Conservation (phyloP, 2,113 vertebrate genomes). For the Xiphorhynchus elegans region DNA sequence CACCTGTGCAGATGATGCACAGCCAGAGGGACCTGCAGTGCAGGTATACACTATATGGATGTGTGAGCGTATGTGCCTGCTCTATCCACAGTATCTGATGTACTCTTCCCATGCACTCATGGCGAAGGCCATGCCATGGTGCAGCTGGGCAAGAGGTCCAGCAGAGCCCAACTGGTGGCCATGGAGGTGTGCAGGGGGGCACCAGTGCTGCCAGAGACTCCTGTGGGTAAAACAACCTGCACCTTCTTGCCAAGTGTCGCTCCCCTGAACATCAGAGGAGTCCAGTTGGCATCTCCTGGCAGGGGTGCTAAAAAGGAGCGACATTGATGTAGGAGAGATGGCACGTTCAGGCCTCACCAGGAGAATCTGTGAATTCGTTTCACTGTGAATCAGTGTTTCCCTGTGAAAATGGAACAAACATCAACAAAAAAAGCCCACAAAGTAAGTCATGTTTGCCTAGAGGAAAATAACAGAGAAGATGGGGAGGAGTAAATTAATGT, state of each 20-base stretch:
- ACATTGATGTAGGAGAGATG: background rate
- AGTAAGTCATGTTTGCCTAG: background rate
- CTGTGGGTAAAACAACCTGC: background rate
- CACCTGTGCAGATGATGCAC: background rate
- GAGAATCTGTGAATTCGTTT: background rate
- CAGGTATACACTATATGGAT: rapidly evolving
- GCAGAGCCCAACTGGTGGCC: background rate
- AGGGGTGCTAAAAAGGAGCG: background rate
- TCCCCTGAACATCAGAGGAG: background rate
- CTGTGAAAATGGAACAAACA: slow-evolving; percentile 1
- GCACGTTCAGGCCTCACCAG: background rate
- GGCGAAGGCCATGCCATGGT: background rate
- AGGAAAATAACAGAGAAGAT: slow-evolving; percentile 21
- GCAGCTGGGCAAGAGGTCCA: background rate
- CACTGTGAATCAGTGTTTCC: background rate
- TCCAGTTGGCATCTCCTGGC: background rate
- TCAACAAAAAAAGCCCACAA: background rate
- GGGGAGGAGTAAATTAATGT: slow-evolving; percentile 8
- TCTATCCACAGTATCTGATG: rapidly evolving
- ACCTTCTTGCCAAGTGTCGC: background rate
- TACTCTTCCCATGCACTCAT: rapidly evolving
- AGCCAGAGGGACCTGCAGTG: background rate
- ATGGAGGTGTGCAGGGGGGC: rapidly evolving
- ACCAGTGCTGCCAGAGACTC: rapidly evolving
- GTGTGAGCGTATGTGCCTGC: rapidly evolving